Conservation (phyloP, 2,888 invertebrate genomes). For the Cancer borealis region DNA sequence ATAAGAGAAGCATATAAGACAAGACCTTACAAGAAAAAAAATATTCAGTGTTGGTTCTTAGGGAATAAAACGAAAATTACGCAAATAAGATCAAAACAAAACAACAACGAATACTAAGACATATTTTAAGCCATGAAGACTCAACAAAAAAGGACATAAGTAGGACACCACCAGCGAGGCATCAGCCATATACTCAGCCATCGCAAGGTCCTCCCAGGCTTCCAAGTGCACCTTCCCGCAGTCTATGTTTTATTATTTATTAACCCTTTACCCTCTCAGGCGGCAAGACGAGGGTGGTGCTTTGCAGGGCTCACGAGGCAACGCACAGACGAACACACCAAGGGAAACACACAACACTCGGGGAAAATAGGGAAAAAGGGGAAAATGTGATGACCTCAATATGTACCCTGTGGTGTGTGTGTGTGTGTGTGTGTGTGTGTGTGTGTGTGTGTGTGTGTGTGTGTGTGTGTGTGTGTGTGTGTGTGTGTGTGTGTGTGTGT, state of each 20-base stretch:
- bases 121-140: background rate
- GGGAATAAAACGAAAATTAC: too few relatives aligned
- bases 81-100: background rate
- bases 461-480: constrained; percentile 55
- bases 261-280: background rate
- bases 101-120: background rate
- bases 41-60: too few relatives aligned
- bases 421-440: background rate
- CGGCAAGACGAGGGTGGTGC: constrained; percentile 1
- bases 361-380: too few relatives aligned
- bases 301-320: background rate
- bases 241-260: background rate
- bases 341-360: background rate
- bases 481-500: background rate
- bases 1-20: too few relatives aligned
- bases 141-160: background rate
- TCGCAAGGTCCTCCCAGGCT: background rate
- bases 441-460: constrained; percentile 40
- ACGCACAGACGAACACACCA: background rate
- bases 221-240: background rate
- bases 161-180: background rate
- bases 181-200: background rate
- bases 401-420: background rate
- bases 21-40: too few relatives aligned
- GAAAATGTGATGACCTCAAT: background rate